Percentiles rank a stretch among this genome's conserved stretches.
Conservation (phyloP, 2,113 vertebrate genomes). For the Bucco capensis region DNA sequence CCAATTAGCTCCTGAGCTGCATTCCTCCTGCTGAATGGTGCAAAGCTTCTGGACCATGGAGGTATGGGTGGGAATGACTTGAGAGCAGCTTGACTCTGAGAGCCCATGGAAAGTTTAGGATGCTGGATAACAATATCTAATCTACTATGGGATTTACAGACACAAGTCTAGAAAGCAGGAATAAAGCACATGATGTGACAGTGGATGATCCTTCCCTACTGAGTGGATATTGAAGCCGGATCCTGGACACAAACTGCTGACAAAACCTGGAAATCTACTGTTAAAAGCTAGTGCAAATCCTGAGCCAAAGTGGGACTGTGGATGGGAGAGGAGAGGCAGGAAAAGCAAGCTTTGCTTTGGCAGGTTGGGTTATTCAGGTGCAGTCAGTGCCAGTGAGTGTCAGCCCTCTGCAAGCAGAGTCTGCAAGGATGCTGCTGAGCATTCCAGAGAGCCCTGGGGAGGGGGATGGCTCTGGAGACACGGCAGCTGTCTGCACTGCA, state of each 20-base stretch:
- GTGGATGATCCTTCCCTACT: background rate
- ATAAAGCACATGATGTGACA: background rate
- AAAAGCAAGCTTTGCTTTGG: background rate
- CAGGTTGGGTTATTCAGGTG: accelerated
- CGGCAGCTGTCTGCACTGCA: accelerated
- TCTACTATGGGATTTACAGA: background rate
- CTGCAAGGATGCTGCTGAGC: background rate
- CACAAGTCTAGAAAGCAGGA: background rate
- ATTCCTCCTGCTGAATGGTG: background rate
- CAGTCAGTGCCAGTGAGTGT: background rate
- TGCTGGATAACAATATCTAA: background rate
- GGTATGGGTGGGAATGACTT: background rate
- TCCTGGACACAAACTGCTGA: background rate
- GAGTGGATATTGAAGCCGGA: background rate
- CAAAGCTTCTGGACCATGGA: background rate
- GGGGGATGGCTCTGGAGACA: background rate
- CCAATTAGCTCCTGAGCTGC: background rate
- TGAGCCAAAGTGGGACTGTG: background rate
- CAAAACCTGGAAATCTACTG: background rate
- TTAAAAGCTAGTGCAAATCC: background rate
- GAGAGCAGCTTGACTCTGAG: background rate
- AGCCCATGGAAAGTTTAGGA: background rate
- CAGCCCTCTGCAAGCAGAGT: background rate
- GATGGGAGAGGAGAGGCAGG: background rate
- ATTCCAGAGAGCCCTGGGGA: background rate